Percentiles rank a stretch among this genome's conserved stretches.
These are phyloP conservation scores for Bursaphelenchus okinawaensis DNA, from an alignment of 2,888 invertebrate species.

Conservation along the genomic window DNA sequence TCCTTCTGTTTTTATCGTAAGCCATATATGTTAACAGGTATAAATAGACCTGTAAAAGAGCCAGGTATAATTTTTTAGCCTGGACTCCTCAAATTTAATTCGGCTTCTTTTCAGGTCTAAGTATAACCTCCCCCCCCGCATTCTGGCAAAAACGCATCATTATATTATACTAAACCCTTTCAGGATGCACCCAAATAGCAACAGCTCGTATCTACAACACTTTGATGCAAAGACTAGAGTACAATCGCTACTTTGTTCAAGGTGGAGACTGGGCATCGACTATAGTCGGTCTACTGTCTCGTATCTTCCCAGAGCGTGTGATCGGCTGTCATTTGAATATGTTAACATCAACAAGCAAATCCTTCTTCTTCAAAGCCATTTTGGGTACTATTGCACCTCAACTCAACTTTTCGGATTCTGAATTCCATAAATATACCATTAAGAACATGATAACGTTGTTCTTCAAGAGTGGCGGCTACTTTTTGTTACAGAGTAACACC, in stretches of 20 bases:
- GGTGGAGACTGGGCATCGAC: constrained; percentile 78
- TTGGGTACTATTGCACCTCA: neutral
- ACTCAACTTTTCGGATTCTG: neutral
- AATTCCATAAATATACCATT: neutral
- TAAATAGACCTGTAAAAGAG: neutral
- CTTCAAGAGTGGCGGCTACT: constrained; percentile 61
- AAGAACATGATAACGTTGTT: constrained; percentile 2
- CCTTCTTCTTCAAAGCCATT: neutral
- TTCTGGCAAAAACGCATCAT: too few relatives aligned
- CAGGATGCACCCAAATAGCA: constrained; percentile 20
- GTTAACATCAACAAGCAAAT: neutral
- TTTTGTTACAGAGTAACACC: constrained; percentile 78
- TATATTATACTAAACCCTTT: too few relatives aligned
- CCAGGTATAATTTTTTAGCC: neutral
- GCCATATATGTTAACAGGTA: too few relatives aligned
- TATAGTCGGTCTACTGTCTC: constrained; percentile 67
- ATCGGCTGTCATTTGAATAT: neutral
- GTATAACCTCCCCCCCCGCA: too few relatives aligned
- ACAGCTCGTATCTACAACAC: constrained; percentile 61
- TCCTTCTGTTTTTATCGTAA: too few relatives aligned
- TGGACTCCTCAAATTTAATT: neutral
- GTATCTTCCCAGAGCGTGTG: constrained; percentile 65
- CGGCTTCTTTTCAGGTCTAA: too few relatives aligned
- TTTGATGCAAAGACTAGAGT: constrained; percentile 63
- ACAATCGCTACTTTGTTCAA: constrained; percentile 68